Base-by-base conservation (phyloP, 2,113 vertebrate species). In the mouse (Mus musculus) region DNA sequence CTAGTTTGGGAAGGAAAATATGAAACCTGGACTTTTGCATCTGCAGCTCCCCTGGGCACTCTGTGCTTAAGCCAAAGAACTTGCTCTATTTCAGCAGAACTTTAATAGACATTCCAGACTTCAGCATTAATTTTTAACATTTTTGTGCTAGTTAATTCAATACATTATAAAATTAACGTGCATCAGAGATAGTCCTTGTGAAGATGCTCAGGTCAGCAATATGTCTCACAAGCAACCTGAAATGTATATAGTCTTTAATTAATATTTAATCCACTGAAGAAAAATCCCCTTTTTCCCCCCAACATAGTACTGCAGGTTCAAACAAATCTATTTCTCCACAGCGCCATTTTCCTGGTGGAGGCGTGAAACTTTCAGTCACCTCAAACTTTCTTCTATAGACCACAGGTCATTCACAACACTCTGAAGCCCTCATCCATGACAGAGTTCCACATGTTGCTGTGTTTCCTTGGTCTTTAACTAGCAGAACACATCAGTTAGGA, bases 151-250 rank as follows among this genome's bases (percentile, higher is more conserved):
- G 96, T 93, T 97, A 97, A 97, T 97, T 97, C 95, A 96, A 93
- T 95, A 97, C 90, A 91, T 96, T 98, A 97, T 97, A 97, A 97
- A 98, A 95, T 97, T 93, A 95, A 96, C 84, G 95, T 92, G 54
- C 54, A 78, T 95, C 92, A 96, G 77, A 97, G 97, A 97, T 76
- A 98, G 91, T 94, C 94, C 96, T 77, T 96, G 85, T 24, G 1
- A 7, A 96, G 91, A 93, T 82, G 30, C 9, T 75, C 26, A 78
- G 56, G 88, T 75, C 20, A 46, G 61, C 3, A 19, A 28, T 11
- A 7, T 5, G 14, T 86, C 36, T 82, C 56, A 78, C 24, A 13
- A 36, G 24, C 17, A 69, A 33, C 91, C 17, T 86, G 46, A 86
- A 93, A 89, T 22, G 56, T 1, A 17, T 7, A 33, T 12, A 86